Evolutionary conservation across 2,113 vertebrate species (phyloP), one percentile per base, ranked within the genome.

Genomic region (Dipodomys stephensi): DNA sequence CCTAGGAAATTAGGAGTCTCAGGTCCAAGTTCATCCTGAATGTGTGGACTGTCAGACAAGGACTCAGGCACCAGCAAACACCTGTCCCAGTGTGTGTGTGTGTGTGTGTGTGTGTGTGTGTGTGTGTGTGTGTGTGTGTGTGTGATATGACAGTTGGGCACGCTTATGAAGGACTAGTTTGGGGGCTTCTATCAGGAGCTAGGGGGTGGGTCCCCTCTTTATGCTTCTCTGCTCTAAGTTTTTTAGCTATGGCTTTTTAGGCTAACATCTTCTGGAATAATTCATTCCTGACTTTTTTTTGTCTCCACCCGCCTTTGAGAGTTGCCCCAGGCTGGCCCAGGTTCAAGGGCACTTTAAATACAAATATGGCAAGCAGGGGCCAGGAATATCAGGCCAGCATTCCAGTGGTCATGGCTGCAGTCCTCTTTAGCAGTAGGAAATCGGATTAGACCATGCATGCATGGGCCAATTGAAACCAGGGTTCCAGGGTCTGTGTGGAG

Each of bases 391-490:
- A 25, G 92, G 86, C 77, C 57, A 2, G 7, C 78, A 62, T 73
- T 84, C 88, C 65, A 20, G 71, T 19, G 67, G 85, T 87, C 73
- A 19, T 20, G 88, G 92, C 85, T 22, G 7, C 0, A 5, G 74
- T 91, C 92, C 78, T 62, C 85, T 84, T 94, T 25, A 81, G 73
- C 27, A 15, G 79, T 13, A 92, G 94, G 95, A 97, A 95, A 95
- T 95, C 19, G 2, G 89, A 96, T 94, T 90, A 95, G 90, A 93
- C 82, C 57, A 3, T 95, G 95, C 69, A 67, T 76, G 81, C 62
- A 81, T 7, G 23, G 80, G 83, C 85, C 82, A 11, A 92, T 90
- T 94, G 94, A 84, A 96, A 93, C 68, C 94, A 93, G 96, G 91
- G 12, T 64, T n/a, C 2, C 57, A n/a, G 65, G 73, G 74, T 15